Evolutionary conservation across 30 jellyfish, hydroid and myxozoan species (phyloP).

Genomic region (Sanderia malayensis): DNA sequence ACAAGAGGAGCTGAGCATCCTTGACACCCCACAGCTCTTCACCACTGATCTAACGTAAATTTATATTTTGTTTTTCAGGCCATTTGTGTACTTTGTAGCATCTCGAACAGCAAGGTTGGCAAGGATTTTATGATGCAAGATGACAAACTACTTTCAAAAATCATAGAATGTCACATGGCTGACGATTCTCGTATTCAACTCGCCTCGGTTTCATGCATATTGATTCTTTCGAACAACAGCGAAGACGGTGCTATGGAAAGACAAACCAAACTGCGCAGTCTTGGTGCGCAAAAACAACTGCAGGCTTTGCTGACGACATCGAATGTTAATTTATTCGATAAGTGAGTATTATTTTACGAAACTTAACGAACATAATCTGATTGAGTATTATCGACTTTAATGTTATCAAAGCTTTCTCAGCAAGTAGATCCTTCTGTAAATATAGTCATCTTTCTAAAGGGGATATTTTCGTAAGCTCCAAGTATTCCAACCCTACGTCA

Average conservation of each 20-base stretch:
- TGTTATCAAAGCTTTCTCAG: no score
- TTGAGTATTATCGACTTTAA: no score
- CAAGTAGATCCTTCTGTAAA: no score
- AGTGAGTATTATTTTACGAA: slow-evolving; percentile 36
- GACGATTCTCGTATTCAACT: slow-evolving; percentile 63
- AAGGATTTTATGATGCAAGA: slow-evolving; percentile 55
- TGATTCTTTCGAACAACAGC: slow-evolving; percentile 45
- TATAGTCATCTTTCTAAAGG: no score
- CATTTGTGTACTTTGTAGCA: slow-evolving; percentile 69
- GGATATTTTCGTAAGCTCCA: no score
- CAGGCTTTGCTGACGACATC: slow-evolving; percentile 66
- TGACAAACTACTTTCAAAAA: slow-evolving; percentile 30
- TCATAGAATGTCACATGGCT: slow-evolving; percentile 38
- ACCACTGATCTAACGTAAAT: no score
- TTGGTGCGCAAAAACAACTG: slow-evolving; percentile 82
- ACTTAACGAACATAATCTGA: no score
- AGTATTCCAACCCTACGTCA: no score
- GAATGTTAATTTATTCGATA: slow-evolving; percentile 61
- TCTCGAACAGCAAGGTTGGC: slow-evolving; percentile 58
- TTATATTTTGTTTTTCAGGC: slow-evolving; percentile 61
- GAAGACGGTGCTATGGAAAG: slow-evolving; percentile 70
- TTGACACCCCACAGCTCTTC: no score
- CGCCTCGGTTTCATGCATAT: slow-evolving; percentile 74
- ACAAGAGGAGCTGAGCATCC: no score
- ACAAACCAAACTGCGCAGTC: slow-evolving; percentile 66